These are phyloP conservation scores for Karalla daura DNA, from an alignment of 2,797 vertebrate genomes.

Conservation along the genomic window DNA sequence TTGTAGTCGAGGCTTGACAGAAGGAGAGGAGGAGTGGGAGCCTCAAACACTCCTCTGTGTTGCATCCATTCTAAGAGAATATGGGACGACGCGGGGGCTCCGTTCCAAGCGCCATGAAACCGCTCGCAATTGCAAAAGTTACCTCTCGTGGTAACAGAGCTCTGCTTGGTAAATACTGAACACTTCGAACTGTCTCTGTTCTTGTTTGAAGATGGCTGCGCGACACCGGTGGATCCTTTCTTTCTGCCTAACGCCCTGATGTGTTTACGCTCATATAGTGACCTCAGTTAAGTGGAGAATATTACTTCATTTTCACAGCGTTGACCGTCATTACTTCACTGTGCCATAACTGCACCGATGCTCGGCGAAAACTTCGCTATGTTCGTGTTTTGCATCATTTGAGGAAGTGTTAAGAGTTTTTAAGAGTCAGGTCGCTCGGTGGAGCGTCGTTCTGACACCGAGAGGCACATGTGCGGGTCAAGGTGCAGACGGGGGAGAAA, in stretches of 20 bases:
- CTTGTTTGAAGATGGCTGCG: background rate
- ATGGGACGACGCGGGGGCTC: conserved; percentile 46
- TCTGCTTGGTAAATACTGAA: conserved; percentile 20
- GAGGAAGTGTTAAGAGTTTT: no score
- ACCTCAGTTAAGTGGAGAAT: no score
- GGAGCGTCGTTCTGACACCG: no score
- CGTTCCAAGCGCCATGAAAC: conserved; percentile 33
- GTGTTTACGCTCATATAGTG: no score
- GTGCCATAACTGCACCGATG: no score
- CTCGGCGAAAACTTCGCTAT: no score
- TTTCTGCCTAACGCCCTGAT: no score
- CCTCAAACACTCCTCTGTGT: conserved; percentile 53
- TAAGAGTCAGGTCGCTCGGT: no score
- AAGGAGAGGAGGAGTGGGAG: conserved; percentile 76
- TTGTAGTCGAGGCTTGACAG: conserved; percentile 67
- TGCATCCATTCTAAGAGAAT: conserved; percentile 46
- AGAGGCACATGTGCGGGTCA: background rate
- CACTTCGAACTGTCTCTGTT: background rate
- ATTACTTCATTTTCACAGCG: no score
- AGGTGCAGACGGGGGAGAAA: background rate
- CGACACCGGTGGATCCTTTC: background rate
- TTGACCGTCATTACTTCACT: no score
- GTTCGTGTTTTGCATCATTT: no score
- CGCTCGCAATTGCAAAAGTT: conserved; percentile 25
- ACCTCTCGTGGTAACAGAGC: conserved; percentile 6